Conservation (phyloP, 2,888 invertebrate genomes). For the Cabera pusaria region DNA sequence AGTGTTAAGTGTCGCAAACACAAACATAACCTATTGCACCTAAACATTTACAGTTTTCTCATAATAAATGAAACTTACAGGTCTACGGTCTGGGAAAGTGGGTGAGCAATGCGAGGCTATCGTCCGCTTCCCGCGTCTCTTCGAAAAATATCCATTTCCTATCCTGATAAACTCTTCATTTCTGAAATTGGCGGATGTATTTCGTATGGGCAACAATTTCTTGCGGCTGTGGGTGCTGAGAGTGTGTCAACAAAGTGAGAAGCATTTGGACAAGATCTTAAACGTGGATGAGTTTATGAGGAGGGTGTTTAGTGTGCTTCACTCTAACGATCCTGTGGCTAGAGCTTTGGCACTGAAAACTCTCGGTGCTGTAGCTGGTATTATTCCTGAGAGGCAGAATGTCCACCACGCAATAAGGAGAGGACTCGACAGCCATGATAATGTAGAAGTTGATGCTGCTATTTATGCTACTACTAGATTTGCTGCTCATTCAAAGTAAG, state of each 20-base stretch:
- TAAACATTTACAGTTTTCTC: constrained; percentile 36
- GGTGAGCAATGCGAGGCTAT: constrained; percentile 99
- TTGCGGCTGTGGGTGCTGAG: constrained; percentile 95
- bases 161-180: constrained; percentile 98
- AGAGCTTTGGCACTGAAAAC: constrained; percentile 95
- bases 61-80: constrained; percentile 72
- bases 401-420: constrained; percentile 97
- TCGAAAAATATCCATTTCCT: constrained; percentile 99
- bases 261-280: constrained; percentile 97
- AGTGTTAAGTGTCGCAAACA: no score
- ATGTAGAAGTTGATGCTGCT: constrained; percentile 97
- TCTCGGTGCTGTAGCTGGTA: constrained; percentile 95
- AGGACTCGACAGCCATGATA: constrained; percentile 96
- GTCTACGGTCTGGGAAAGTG: constrained; percentile 93
- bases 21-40: constrained; percentile 28
- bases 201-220: constrained; percentile 95
- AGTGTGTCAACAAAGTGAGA: constrained; percentile 97
- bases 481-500: constrained; percentile 95
- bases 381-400: constrained; percentile 96
- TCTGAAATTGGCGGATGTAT: constrained; percentile 96
- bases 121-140: constrained; percentile 95
- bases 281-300: constrained; percentile 96
- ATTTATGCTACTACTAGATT: constrained; percentile 97
- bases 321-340: constrained; percentile 98
- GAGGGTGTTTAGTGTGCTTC: constrained; percentile 95